phyloP scores from a whole-genome alignment of 2,113 vertebrate species.

The Microcebus tavaratra region DNA sequence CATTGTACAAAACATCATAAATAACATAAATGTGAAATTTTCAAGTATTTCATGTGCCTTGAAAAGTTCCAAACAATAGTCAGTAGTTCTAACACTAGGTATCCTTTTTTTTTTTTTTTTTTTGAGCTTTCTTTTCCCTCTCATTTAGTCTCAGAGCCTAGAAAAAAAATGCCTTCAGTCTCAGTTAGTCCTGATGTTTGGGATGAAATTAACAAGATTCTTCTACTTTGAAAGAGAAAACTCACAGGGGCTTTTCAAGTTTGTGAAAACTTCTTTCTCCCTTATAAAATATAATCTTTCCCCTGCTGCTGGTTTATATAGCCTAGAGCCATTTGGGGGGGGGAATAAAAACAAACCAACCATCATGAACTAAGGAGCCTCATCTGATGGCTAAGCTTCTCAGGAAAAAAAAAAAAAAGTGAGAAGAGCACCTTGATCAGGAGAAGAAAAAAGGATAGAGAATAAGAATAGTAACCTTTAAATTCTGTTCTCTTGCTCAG shows the following conservation, averaged over 20 bases:
- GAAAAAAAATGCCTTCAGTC: background rate
- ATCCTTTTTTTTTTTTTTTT: background rate
- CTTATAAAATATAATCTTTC: background rate
- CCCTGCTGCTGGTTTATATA: background rate
- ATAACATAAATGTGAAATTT: conserved; percentile 67
- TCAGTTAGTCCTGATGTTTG: background rate
- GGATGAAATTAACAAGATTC: background rate
- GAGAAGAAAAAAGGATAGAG: background rate
- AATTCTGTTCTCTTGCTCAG: background rate
- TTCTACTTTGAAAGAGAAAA: background rate
- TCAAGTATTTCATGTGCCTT: conserved; percentile 68
- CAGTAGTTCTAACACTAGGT: background rate
- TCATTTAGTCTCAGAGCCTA: background rate
- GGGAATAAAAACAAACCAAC: too few relatives aligned
- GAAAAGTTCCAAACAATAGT: conserved; percentile 44
- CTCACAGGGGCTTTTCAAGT: background rate
- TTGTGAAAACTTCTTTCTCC: background rate
- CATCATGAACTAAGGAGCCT: background rate
- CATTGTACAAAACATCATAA: conserved; percentile 62
- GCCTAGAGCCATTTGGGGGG: background rate
- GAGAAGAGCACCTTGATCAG: conserved; percentile 50
- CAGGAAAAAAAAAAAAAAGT: background rate
- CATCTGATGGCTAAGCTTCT: background rate
- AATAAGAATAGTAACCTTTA: background rate
- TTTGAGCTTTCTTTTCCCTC: background rate